Conservation (phyloP, 1,140 invertebrate genomes). For the Archivesica marissinica region DNA sequence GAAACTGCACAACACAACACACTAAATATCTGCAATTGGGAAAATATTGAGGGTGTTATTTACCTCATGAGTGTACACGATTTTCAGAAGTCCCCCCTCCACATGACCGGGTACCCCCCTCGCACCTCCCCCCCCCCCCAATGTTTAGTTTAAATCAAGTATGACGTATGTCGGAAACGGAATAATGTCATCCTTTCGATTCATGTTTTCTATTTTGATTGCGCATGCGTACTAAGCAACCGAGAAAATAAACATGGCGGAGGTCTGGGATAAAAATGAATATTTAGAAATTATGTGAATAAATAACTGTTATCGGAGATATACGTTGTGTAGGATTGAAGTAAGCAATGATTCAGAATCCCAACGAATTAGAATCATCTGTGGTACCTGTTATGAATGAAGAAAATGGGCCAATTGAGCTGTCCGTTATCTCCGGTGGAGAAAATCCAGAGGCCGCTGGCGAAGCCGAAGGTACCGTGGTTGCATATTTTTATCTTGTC, state of each 20-base stretch:
- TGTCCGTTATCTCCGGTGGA: constrained; percentile 16
- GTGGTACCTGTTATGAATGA: constrained; percentile 52
- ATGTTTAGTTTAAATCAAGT: too few relatives aligned
- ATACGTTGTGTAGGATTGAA: neutral
- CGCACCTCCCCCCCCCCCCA: too few relatives aligned
- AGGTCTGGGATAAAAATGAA: constrained; percentile 12
- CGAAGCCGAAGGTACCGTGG: constrained; percentile 42
- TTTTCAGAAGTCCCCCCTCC: too few relatives aligned
- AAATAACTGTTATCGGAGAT: neutral
- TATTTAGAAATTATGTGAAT: constrained; percentile 5
- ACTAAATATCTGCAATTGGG: too few relatives aligned
- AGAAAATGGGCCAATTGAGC: constrained; percentile 24
- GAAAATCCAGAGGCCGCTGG: constrained; percentile 21
- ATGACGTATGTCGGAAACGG: constrained; percentile 44
- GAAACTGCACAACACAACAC: too few relatives aligned
- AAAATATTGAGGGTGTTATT: too few relatives aligned
- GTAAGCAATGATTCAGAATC: constrained; percentile 59
- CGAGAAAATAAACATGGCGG: constrained; percentile 58
- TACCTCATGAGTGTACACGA: too few relatives aligned
- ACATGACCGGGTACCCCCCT: too few relatives aligned
- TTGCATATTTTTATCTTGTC: constrained; percentile 27
- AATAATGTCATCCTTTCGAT: constrained; percentile 48
- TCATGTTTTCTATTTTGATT: neutral
- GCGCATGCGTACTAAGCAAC: constrained; percentile 51
- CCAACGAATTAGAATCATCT: constrained; percentile 47